Base-by-base conservation (phyloP, 2,113 vertebrate species). In the Nansenia antarctica region DNA sequence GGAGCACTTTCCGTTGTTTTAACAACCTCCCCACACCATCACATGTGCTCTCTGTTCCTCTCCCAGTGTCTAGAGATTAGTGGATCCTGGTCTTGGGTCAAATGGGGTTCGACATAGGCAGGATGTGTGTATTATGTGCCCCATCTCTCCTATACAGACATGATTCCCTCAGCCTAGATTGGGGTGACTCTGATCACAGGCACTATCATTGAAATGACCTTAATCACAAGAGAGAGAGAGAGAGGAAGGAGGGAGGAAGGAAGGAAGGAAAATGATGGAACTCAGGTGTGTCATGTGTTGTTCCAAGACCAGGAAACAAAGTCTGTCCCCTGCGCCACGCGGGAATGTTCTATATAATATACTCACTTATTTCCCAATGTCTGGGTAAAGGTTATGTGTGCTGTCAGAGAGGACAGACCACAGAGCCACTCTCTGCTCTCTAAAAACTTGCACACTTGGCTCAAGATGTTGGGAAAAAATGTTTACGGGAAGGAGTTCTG, bases 131-230 rank as follows among this genome's bases (percentile, higher is more conserved):
- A 3, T 60, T 12, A n/a, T 29, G 70, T 78, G 70, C 22, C 37
- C 72, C 42, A 47, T 32, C 35, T 62, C 67, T 60, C 37, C 15
- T 29, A 3, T 24, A 1, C n/a, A 64, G 49, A 59, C 70, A 75
- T 68, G 31, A 62, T 67, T 62, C 45, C 18, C 1, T 79, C 54
- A 47, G 30, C 53, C 65, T 84, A 72, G 73, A 75, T 79, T 85
- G 77, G 73, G 69, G 71, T 66, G 49, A 75, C 76, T 81, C 69
- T 84, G 76, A 86, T 84, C 81, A 31, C 76, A 30, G 77, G 35
- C 20, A 42, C 42, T 67, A 54, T 82, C 70, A 81, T 80, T 80
- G 77, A 77, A 70, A 53, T 80, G 79, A 82, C 88, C 85, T 79
- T 79, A 83, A 82, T 86, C 74, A 52, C 29, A 1, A 20, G 18